Evolutionary conservation across 30 jellyfish, hydroid and myxozoan genomes (phyloP), one percentile per base, ranked within the genome.

Genomic region (Chironex yamaguchii): DNA sequence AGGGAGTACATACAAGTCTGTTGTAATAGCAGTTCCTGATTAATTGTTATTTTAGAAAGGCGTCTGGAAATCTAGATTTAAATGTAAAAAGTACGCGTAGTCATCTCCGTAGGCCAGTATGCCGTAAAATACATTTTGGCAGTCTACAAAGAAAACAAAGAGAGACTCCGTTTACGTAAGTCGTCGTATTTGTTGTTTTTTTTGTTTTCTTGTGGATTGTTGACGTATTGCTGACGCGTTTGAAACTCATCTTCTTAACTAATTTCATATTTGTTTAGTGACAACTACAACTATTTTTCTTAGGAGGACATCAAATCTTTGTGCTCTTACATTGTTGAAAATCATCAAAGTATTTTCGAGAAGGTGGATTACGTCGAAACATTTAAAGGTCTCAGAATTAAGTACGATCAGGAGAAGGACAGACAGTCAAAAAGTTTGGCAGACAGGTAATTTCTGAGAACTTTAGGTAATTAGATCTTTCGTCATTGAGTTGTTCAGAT

Each of bases 341-440:
- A 81, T 29, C 91, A 95, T 70, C 58, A 66, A 66, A 27, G 79
- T 0, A 58, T 92, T 14, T 89, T 95, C 69, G 92, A 86, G 21
- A 63, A 79, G 17, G 93, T 90, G 29, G 85, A 79, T 36, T 95
- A 95, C 80, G 97, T 95, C 14, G 95, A 90, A 34, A 95, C 99
- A 24, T 95, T 95, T 74, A 67, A 71, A 22, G 99, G 97, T n/a
- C 66, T 95, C 68, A 85, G 85, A 62, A 73, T 88, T 70, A 79
- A 92, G 62, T 95, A 82, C 77, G 99, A 95, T 27, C 99, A 95
- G 86, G 99, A 95, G 49, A 89, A 74, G 64, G 97, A 90, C 81
- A 76, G 98, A 28, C 90, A 36, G 49, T 52, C 58, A 17, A 76
- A 80, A 23, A 89, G 78, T 51, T 64, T 52, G 49, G 49, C 42